A percentile compares a stretch with the other conserved stretches of the same genome.
Conservation (phyloP, 2,888 invertebrate genomes). For the Drosophila borborema region DNA sequence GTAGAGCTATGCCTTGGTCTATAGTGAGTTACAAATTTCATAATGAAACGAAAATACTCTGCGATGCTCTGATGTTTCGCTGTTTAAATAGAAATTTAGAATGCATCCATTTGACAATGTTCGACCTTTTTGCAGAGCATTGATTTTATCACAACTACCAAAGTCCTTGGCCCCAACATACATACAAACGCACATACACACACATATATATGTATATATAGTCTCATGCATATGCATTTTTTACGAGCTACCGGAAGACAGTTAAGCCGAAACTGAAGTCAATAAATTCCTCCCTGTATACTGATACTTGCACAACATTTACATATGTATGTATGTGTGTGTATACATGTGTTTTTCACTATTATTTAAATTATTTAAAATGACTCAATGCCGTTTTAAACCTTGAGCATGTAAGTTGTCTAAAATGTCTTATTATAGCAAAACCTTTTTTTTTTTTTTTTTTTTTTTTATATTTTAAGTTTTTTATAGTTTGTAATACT, state of each 20-base stretch:
- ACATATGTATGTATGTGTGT: background rate
- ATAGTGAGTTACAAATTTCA: background rate
- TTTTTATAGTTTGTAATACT: too few relatives aligned
- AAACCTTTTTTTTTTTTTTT: too few relatives aligned
- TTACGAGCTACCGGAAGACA: conserved; percentile 7
- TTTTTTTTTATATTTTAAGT: too few relatives aligned
- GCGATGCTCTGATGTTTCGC: too few relatives aligned
- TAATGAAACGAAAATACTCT: background rate
- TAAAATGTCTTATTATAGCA: too few relatives aligned
- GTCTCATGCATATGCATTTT: conserved; percentile 3
- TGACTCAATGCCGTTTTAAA: background rate
- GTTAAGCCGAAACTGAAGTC: background rate
- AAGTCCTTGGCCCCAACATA: conserved; percentile 12
- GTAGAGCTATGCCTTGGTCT: too few relatives aligned
- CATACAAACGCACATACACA: background rate
- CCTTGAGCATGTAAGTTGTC: background rate
- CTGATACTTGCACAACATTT: background rate
- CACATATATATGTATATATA: background rate
- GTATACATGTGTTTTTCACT: background rate
- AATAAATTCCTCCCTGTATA: background rate
- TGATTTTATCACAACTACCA: conserved; percentile 29
- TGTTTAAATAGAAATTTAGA: conserved; percentile 10
- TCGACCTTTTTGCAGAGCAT: conserved; percentile 27
- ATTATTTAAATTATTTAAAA: too few relatives aligned
- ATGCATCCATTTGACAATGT: conserved; percentile 28